These are phyloP conservation scores for Eilema caniola DNA, from an alignment of 2,888 invertebrate genomes.

Conservation along the genomic window DNA sequence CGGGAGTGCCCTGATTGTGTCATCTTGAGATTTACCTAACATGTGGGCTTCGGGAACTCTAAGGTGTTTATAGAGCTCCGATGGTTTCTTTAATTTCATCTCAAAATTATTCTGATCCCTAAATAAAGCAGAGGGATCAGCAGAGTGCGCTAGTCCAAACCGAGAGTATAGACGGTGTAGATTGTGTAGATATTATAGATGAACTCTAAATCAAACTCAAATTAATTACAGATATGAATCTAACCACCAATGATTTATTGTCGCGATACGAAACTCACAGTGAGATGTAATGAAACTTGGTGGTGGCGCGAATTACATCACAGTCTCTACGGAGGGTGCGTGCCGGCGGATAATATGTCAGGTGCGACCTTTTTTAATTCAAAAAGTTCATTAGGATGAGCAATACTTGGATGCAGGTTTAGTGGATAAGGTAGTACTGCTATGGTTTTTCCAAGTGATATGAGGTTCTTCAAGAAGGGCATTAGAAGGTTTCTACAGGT, in stretches of 20 bases:
- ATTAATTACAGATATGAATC: conserved; percentile 1
- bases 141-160: no score
- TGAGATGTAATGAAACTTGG: conserved; percentile 46
- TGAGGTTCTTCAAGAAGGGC: no score
- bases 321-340: conserved; percentile 41
- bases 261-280: conserved; percentile 9
- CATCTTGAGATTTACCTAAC: no score
- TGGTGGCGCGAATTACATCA: conserved; percentile 51
- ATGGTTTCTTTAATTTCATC: no score
- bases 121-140: no score
- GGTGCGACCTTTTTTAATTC: conserved; percentile 57
- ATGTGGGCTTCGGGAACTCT: no score
- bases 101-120: no score
- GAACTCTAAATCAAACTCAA: conserved; percentile 4
- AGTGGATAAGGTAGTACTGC: conserved; percentile 34
- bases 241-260: conserved; percentile 2
- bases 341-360: conserved; percentile 52
- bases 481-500: no score
- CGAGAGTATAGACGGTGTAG: no score
- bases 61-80: no score
- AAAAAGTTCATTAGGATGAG: conserved; percentile 56
- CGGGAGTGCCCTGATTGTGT: no score
- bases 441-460: no score
- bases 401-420: conserved; percentile 23
- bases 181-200: background rate